Evolutionary conservation across 1,140 invertebrate species (phyloP), one percentile per base, ranked within the genome.

Genomic region (Vanessa atalanta): DNA sequence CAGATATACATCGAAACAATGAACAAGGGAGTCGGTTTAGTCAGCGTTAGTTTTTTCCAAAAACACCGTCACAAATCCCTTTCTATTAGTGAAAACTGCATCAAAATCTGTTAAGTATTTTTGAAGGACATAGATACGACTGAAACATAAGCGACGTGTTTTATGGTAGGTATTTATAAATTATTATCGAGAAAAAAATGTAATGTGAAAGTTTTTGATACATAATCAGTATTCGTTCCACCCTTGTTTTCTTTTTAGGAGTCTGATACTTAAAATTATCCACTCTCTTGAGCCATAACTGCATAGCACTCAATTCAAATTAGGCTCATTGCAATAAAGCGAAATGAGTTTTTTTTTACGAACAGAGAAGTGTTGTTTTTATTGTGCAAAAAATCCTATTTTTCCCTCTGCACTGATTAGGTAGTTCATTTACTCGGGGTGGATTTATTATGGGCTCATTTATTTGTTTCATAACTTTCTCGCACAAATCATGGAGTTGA

Each of bases 271-370:
- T 90, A 90, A 91, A 92, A 92, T 92, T 88, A 92, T 90, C 84
- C 90, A 87, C 88, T 88, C 89, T 86, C 86, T 90, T 91, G 89
- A 91, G 81, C 89, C 89, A 89, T 92, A 92, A 92, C 90, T 90
- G 90, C 89, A 92, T 87, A 84, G 82, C 88, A 90, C 89, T 92
- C 88, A 87, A 92, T 91, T 91, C 88, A 91, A 92, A 92, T 92
- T 92, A 92, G 88, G 81, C 83, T 71, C 76, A 82, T 76, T 87
- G 90, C 88, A 92, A 91, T 92, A 92, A 92, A 92, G 83, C 85
- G 84, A 88, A 90, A 92, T 91, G 90, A 92, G 90, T 82, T 89
- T 92, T 90, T 37, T 88, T 91, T 91, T 90, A 89, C 85, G 84
- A 86, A 88, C 75, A 80, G 86, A 79, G 79, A 89, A 88, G 86